Evolutionary conservation across 2,888 invertebrate genomes (phyloP).

Genomic region (Melieria crassipennis): DNA sequence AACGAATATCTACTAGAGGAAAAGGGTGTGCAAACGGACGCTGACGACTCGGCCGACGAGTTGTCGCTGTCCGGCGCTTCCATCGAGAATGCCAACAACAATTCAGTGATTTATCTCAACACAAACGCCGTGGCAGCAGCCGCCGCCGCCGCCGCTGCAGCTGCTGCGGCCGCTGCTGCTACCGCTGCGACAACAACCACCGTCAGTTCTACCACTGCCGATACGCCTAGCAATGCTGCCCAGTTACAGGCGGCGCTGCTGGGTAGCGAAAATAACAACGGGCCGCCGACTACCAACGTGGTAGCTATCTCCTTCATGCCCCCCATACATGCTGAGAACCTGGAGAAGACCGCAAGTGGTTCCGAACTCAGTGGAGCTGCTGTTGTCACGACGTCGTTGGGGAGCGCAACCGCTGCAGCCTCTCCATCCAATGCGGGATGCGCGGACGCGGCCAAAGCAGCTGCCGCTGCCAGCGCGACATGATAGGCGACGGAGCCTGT

Average conservation of each 20-base stretch:
- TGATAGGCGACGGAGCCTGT: conserved; percentile 45
- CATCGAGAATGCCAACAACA: conserved; percentile 60
- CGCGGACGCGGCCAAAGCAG: conserved; percentile 1
- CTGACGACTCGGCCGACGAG: conserved; percentile 58
- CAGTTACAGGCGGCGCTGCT: conserved; percentile 25
- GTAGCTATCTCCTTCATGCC: conserved; percentile 36
- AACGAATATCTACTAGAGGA: conserved; percentile 71
- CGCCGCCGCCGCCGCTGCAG: conserved; percentile 20
- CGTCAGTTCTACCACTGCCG: conserved; percentile 39
- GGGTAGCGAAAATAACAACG: conserved; percentile 52
- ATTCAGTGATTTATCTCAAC: conserved; percentile 41
- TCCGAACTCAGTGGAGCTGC: no score
- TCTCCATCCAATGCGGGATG: conserved; percentile 21
- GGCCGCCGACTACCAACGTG: conserved; percentile 42
- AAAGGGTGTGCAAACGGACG: conserved; percentile 77
- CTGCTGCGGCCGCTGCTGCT: conserved; percentile 26
- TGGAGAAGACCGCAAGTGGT: no score
- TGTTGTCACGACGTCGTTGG: conserved; percentile 1
- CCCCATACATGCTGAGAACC: conserved; percentile 30
- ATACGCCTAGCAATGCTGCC: conserved; percentile 31
- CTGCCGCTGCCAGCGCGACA: conserved; percentile 48
- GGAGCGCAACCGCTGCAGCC: conserved; percentile 15
- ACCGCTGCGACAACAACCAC: conserved; percentile 24
- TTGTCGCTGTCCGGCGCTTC: conserved; percentile 59
- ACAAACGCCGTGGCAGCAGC: conserved; percentile 43